Evolutionary conservation across 2,888 invertebrate species (phyloP).

Genomic region (Cantharis nigra): DNA sequence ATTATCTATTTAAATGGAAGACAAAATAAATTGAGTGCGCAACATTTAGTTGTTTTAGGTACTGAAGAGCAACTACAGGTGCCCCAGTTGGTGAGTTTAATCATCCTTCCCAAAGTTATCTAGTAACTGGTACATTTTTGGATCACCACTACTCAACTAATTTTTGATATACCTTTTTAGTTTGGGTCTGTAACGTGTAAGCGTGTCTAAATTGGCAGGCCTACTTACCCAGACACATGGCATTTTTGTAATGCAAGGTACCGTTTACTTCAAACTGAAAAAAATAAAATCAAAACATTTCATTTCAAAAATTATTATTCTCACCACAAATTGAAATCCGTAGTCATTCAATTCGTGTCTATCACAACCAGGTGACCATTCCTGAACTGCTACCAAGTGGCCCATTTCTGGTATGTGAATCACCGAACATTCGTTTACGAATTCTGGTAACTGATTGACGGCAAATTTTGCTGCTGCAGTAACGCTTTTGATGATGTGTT

Average conservation of each 20-base stretch:
- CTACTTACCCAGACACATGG: conserved; percentile 50
- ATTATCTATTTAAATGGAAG: too few relatives aligned
- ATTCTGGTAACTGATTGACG: conserved; percentile 67
- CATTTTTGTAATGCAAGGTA: conserved; percentile 52
- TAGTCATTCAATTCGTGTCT: conserved; percentile 64
- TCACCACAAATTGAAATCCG: conserved; percentile 74
- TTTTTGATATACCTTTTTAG: too few relatives aligned
- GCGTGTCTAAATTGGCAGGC: too few relatives aligned
- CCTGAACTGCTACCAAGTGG: conserved; percentile 76
- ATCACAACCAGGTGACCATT: conserved; percentile 63
- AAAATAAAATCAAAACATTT: background rate
- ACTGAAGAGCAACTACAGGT: too few relatives aligned
- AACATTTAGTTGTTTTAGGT: too few relatives aligned
- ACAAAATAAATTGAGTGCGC: too few relatives aligned
- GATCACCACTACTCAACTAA: too few relatives aligned
- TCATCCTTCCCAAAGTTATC: too few relatives aligned
- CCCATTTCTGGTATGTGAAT: conserved; percentile 77
- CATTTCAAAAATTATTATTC: background rate
- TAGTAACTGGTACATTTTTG: too few relatives aligned
- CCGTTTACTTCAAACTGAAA: conserved; percentile 50
- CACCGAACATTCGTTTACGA: conserved; percentile 69
- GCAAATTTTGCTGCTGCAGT: conserved; percentile 74
- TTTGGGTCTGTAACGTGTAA: too few relatives aligned
- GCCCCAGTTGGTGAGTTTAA: too few relatives aligned
- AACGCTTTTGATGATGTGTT: conserved; percentile 73